Evolutionary conservation across 2,797 vertebrate genomes (phyloP).

Genomic region (Nyctibius grandis): DNA sequence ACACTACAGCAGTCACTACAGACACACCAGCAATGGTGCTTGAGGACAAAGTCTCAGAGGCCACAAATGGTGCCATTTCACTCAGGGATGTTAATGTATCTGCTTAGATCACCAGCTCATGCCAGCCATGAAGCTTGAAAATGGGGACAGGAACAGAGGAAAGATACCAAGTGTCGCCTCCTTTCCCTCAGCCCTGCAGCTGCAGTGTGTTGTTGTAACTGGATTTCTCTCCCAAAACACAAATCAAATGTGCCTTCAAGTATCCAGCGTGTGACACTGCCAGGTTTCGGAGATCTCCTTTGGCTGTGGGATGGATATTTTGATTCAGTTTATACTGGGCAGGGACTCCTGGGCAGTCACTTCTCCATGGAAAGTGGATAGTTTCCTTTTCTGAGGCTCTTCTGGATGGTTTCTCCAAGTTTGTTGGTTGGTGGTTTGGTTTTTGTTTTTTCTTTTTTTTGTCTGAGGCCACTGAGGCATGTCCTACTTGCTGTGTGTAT

Average conservation of each 20-base stretch:
- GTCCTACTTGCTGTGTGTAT: not conserved
- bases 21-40: conserved; percentile 71
- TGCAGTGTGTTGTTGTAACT: conserved; percentile 28
- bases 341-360: conserved; percentile 13
- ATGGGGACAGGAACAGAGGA: conserved; percentile 11
- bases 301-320: conserved; percentile 31
- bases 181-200: conserved; percentile 30
- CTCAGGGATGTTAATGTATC: conserved; percentile 93
- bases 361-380: not conserved
- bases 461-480: not conserved
- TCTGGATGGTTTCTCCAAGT: not conserved
- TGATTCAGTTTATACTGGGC: not conserved
- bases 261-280: conserved; percentile 33
- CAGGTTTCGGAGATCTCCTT: conserved; percentile 50
- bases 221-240: conserved; percentile 54
- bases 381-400: conserved; percentile 3
- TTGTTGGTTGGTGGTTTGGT: not conserved
- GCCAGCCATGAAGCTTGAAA: conserved; percentile 32
- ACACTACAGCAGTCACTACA: conserved; percentile 28
- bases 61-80: conserved; percentile 77
- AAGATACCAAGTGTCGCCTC: not conserved
- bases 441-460: not conserved
- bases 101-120: conserved; percentile 74
- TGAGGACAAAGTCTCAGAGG: conserved; percentile 74
- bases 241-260: conserved; percentile 72